Percentiles rank a stretch among this genome's conserved stretches.
These are phyloP conservation scores for Cottus gobio DNA, from an alignment of 2,113 vertebrate species.

Conservation along the genomic window DNA sequence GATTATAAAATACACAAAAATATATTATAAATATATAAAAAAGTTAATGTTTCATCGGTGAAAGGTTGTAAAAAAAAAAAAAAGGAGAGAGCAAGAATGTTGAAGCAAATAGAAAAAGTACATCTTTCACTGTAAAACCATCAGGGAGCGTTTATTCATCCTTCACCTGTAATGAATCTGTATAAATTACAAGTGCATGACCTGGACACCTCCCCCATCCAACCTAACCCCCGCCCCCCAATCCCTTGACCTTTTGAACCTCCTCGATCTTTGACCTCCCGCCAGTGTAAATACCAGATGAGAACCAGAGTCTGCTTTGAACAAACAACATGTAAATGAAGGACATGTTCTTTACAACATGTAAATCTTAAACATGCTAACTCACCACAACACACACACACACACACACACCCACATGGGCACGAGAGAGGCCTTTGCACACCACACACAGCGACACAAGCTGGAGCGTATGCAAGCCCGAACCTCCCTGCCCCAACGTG, in stretches of 20 bases:
- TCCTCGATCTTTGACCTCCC: conserved; percentile 50
- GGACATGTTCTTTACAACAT: conserved; percentile 77
- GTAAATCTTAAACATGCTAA: conserved; percentile 75
- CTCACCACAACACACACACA: conserved; percentile 46
- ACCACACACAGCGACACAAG: conserved; percentile 37
- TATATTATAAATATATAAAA: conserved; percentile 41
- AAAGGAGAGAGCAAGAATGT: conserved; percentile 26
- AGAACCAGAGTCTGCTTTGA: conserved; percentile 66
- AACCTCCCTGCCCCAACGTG: conserved; percentile 74
- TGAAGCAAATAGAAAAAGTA: conserved; percentile 38
- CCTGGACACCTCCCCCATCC: conserved; percentile 32
- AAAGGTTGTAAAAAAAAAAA: conserved; percentile 50
- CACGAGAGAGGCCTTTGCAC: conserved; percentile 61
- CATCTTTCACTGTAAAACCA: conserved; percentile 56
- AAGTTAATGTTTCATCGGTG: conserved; percentile 55
- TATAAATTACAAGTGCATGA: conserved; percentile 76
- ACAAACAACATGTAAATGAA: conserved; percentile 82
- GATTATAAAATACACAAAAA: conserved; percentile 41
- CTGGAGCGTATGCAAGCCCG: conserved; percentile 66
- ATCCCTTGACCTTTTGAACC: conserved; percentile 32
- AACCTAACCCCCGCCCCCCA: background rate
- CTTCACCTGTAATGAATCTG: conserved; percentile 63
- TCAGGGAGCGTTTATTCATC: conserved; percentile 62
- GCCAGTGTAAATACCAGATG: conserved; percentile 88
- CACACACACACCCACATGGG: conserved; percentile 58